These are phyloP conservation scores for Adelphocoris suturalis DNA, from an alignment of 2,888 invertebrate species.

Conservation along the genomic window DNA sequence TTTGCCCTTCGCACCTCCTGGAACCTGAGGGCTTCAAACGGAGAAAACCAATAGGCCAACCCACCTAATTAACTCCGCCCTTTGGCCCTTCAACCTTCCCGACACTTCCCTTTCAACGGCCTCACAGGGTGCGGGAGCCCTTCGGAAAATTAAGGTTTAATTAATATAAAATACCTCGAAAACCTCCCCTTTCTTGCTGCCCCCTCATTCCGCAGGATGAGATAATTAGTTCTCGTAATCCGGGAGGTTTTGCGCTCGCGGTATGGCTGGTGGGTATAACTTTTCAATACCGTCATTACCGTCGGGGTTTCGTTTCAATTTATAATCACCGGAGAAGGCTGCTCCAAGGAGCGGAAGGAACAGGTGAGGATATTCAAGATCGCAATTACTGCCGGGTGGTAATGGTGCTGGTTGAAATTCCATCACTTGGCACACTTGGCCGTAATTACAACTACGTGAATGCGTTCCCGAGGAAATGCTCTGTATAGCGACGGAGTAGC, in stretches of 20 bases:
- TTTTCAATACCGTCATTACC: constrained; percentile 39
- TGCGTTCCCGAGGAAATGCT: no score
- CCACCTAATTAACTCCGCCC: constrained; percentile 28
- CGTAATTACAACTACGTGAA: not conserved
- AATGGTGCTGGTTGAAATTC: constrained; percentile 32
- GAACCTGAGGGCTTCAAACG: not conserved
- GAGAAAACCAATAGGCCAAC: constrained; percentile 23
- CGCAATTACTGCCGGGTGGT: constrained; percentile 5
- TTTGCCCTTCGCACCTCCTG: not conserved
- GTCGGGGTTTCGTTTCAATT: constrained; percentile 36
- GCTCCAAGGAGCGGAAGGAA: not conserved
- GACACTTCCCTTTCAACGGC: not conserved
- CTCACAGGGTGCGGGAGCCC: not conserved
- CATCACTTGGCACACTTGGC: not conserved
- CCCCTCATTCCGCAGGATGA: not conserved
- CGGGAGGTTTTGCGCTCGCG: not conserved
- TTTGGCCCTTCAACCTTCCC: constrained; percentile 28
- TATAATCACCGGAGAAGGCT: constrained; percentile 10
- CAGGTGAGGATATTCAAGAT: constrained; percentile 11
- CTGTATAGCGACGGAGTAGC: no score
- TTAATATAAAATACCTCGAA: constrained; percentile 36
- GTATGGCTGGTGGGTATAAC: not conserved
- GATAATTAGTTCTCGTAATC: constrained; percentile 32
- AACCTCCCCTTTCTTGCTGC: not conserved
- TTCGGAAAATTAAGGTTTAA: constrained; percentile 31